Percentiles rank a stretch among this genome's conserved stretches.
Evolutionary conservation across 1,140 invertebrate species (phyloP).

Genomic region (Meloidogyne floridensis): DNA sequence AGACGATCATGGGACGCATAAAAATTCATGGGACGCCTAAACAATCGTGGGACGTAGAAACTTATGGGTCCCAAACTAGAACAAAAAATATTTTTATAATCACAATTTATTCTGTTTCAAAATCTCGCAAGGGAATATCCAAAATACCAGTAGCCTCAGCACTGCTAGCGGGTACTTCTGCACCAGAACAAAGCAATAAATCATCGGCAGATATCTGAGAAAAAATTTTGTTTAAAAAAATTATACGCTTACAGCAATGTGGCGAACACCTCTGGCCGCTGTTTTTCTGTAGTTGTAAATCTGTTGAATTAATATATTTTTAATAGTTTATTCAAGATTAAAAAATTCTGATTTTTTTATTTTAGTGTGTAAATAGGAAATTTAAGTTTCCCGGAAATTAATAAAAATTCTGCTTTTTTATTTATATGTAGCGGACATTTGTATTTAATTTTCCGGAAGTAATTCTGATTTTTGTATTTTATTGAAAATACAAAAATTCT

Average conservation of each 20-base stretch:
- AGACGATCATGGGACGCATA: too few relatives aligned
- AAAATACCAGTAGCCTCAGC: slow-evolving; percentile 53
- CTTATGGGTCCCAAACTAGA: too few relatives aligned
- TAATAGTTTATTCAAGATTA: too few relatives aligned
- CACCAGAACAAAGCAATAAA: slow-evolving; percentile 58
- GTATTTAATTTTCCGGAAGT: not conserved
- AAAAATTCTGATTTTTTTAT: too few relatives aligned
- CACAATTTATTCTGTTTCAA: slow-evolving; percentile 16
- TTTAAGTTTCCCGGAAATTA: too few relatives aligned
- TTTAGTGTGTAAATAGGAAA: too few relatives aligned
- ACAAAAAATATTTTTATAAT: not conserved
- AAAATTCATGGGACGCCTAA: too few relatives aligned
- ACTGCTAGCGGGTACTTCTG: slow-evolving; percentile 57
- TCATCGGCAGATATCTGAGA: slow-evolving; percentile 63
- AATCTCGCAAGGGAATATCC: slow-evolving; percentile 56
- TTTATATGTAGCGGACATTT: too few relatives aligned
- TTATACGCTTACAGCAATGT: slow-evolving; percentile 73
- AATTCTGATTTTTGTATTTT: slow-evolving; percentile 3
- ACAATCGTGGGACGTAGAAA: too few relatives aligned
- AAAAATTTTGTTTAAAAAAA: slow-evolving; percentile 8
- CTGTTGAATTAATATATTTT: not conserved
- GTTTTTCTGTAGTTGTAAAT: slow-evolving; percentile 85
- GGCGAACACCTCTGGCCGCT: slow-evolving; percentile 76
- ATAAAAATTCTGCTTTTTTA: too few relatives aligned
- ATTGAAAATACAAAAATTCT: not conserved